Evolutionary conservation across 2,797 vertebrate species (phyloP).

Genomic region (Sebastolobus alascanus): DNA sequence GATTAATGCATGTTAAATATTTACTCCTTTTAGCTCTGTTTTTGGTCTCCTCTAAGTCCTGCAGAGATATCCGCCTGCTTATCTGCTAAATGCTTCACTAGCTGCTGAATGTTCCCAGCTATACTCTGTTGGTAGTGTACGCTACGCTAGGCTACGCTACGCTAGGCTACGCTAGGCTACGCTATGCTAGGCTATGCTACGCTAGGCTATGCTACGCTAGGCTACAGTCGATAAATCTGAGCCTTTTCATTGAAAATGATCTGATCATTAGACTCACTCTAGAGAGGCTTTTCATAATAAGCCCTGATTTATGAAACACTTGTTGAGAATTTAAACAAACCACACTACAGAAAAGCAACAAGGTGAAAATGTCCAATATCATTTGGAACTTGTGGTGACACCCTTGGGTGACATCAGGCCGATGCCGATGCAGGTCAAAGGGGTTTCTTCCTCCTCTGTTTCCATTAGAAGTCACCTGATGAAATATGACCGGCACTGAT

Average conservation of each 20-base stretch:
- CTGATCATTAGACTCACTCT: background rate
- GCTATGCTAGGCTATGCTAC: no score
- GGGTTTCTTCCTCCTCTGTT: background rate
- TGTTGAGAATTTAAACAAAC: background rate
- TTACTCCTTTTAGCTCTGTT: no score
- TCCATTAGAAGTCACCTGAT: background rate
- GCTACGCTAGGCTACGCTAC: no score
- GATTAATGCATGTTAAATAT: no score
- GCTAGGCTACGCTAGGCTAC: no score
- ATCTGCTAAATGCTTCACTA: background rate
- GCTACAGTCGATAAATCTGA: no score
- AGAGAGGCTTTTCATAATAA: background rate
- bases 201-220: no score
- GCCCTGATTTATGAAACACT: background rate
- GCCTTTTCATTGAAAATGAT: no score
- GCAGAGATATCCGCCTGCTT: background rate
- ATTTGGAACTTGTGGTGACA: background rate
- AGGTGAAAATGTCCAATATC: background rate
- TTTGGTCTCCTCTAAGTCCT: no score
- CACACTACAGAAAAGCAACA: background rate
- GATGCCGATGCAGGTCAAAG: background rate
- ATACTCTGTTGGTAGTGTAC: background rate
- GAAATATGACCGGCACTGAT: slow-evolving; percentile 9
- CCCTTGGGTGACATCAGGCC: background rate
- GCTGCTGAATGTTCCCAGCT: background rate